phyloP scores from a whole-genome alignment of 2,797 vertebrate genomes.

The Luscinia megarhynchos region DNA sequence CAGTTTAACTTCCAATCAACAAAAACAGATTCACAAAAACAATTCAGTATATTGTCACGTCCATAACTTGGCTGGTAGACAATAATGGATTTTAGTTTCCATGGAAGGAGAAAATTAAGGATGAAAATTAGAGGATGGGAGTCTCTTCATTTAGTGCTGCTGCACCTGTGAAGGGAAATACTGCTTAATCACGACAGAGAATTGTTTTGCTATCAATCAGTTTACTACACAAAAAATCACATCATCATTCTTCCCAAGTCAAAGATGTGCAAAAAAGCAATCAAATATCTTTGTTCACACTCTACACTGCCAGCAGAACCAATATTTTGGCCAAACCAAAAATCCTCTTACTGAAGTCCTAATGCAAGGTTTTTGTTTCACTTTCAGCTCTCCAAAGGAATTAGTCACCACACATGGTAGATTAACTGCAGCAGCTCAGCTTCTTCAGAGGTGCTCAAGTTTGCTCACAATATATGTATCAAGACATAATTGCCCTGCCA shows the following conservation, averaged over 20 bases:
- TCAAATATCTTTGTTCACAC: neutral
- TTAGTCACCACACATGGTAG: slow-evolving; percentile 15
- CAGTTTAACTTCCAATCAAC: neutral
- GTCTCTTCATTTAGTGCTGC: neutral
- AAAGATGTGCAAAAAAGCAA: neutral
- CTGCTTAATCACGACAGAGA: neutral
- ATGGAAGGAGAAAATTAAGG: neutral
- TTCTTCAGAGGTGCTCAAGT: slow-evolving; percentile 7
- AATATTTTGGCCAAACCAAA: neutral
- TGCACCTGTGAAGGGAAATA: neutral
- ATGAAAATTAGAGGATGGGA: neutral
- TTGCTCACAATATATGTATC: slow-evolving; percentile 42
- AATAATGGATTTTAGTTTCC: neutral
- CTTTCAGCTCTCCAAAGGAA: slow-evolving; percentile 48
- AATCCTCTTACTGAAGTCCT: neutral
- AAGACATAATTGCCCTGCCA: slow-evolving; percentile 48
- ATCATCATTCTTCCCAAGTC: neutral
- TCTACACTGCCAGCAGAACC: neutral
- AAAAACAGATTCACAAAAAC: neutral
- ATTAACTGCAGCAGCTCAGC: slow-evolving; percentile 52
- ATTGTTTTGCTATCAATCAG: neutral
- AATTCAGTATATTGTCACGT: neutral
- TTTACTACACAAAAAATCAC: neutral
- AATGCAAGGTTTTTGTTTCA: slow-evolving; percentile 19
- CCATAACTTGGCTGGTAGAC: neutral